Base-by-base conservation (phyloP, 2,888 invertebrate species). In the Polydrusus tereticollis region DNA sequence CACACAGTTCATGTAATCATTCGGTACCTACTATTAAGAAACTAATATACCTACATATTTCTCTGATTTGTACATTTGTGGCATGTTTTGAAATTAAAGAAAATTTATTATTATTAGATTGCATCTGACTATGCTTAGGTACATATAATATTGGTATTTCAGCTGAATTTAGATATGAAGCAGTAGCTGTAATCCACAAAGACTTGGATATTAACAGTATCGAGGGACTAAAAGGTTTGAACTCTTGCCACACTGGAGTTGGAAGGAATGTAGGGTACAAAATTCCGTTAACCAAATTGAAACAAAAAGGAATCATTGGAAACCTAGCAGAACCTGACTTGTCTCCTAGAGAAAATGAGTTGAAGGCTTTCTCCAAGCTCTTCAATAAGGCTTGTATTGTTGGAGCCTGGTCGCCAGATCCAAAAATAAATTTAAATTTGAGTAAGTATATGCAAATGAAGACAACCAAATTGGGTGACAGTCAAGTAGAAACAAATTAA, bases 261-360 rank as follows among this genome's bases (percentile, higher is more conserved):
- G 94, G 95, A 65, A 90, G 94, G 75, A 95, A 95, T 80, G 95
- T 95, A 6, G 96, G 96, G 21, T 97, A 95, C 87, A 93, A 95
- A 88, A 92, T 93, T 66, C 93, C 93, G 0, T 86, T 93, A 10
- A 92, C 93, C 0, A 93, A 92, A 87, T 86, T 97, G 78, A 91
- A 94, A 86, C 91, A 93, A 74, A 88, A 90, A 80, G 87, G 70
- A 26, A 85, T 92, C 14, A 89, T 94, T 81, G 88, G 89, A 4
- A 89, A 89, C 73, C 87, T 91, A 81, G 92, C 92, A 78, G 91
- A 93, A 80, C 89, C 90, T 72, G 90, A 87, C 73, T 87, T 91
- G 75, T 92, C 92, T 0, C 90, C 92, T 0, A 88, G 91, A 50
- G 94, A 94, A 83, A 93, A 96, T 78, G 95, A 96, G 80, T 87